Base-by-base conservation (phyloP, 2,888 invertebrate species). In the Caenorhabditis macrosperma region DNA sequence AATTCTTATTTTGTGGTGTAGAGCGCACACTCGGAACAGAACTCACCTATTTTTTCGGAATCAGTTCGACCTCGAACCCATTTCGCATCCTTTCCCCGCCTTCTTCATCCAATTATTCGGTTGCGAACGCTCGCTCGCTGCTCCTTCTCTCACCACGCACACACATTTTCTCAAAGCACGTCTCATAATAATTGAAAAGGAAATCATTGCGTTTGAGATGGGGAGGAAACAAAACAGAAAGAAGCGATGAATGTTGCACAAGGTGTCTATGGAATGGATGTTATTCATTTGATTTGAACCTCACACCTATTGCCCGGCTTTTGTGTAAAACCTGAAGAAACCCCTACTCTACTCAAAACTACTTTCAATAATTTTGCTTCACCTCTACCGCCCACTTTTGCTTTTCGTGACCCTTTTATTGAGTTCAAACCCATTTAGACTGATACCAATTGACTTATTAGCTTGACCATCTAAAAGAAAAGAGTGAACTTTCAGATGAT, bases 211-310 rank as follows among this genome's bases (percentile, higher is more conserved):
- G 7, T 60, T 60, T 60, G 15, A n/a, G 41, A 50, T 9, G 17
- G 6, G n/a, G 5, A 4, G 35, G 17, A 48, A 57, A 26, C 50
- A 4, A 35, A 50, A 33, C 10, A 7, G 15, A 38, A 48, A 38
- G 33, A 55, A 48, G 64, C 74, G 64, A 64, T 64, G 64, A 59
- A 64, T 74, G 64, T 64, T 72, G 72, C 72, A 72, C 74, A 74
- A 35, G 64, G 74, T 74, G 74, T 74, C 74, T 74, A 35, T 74
- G 74, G 74, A 74, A 74, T 74, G 74, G 64, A 74, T 59, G 74
- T 59, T 72, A 72, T 72, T 74, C 59, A 74, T 74, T 74, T 74
- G 74, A 74, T 77, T 68, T 77, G 63, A 77, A 28, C 64, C 50
- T 68, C 61, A 77, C 67, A 63, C 46, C 41, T n/a, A n/a, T 60